Conservation (phyloP, 30 jellyfish, hydroid and myxozoan species). For the Aurelia sp. region DNA sequence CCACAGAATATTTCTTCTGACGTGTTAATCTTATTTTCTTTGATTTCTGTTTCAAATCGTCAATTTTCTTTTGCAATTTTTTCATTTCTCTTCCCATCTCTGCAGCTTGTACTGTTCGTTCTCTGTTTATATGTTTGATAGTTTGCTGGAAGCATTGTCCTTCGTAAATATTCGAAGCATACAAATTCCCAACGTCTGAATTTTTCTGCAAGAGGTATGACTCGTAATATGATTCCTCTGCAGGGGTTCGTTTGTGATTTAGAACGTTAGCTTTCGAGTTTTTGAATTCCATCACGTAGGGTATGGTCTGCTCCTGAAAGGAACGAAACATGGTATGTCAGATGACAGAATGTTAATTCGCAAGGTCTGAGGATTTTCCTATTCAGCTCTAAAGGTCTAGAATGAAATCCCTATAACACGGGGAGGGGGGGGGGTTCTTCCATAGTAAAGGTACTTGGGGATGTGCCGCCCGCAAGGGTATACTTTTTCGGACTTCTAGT, state of each 20-base stretch:
- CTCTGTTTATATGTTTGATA: conserved; percentile 43
- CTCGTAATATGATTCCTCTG: conserved; percentile 68
- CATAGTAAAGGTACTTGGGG: too few species aligned
- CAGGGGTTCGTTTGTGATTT: conserved; percentile 57
- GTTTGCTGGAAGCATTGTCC: conserved; percentile 55
- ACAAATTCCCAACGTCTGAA: conserved; percentile 59
- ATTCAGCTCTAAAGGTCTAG: too few species aligned
- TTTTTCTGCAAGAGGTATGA: conserved; percentile 38
- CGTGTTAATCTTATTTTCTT: not conserved
- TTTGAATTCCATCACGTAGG: conserved; percentile 43
- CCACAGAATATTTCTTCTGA: not conserved
- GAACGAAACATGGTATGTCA: too few species aligned
- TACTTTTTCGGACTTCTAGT: too few species aligned
- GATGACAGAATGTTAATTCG: too few species aligned
- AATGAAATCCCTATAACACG: too few species aligned
- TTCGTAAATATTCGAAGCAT: conserved; percentile 64
- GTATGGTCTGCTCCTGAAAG: too few species aligned
- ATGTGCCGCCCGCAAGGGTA: too few species aligned
- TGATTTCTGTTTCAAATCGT: conserved; percentile 20
- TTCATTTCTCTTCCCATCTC: conserved; percentile 70
- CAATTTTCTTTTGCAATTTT: conserved; percentile 37
- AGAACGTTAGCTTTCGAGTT: conserved; percentile 37
- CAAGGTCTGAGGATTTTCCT: too few species aligned
- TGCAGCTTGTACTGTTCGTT: conserved; percentile 37
- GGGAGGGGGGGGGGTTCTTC: too few species aligned